Percentiles rank a stretch among this genome's conserved stretches.
These are phyloP conservation scores for Myiozetetes cayanensis DNA, from an alignment of 2,113 vertebrate genomes.

Conservation along the genomic window DNA sequence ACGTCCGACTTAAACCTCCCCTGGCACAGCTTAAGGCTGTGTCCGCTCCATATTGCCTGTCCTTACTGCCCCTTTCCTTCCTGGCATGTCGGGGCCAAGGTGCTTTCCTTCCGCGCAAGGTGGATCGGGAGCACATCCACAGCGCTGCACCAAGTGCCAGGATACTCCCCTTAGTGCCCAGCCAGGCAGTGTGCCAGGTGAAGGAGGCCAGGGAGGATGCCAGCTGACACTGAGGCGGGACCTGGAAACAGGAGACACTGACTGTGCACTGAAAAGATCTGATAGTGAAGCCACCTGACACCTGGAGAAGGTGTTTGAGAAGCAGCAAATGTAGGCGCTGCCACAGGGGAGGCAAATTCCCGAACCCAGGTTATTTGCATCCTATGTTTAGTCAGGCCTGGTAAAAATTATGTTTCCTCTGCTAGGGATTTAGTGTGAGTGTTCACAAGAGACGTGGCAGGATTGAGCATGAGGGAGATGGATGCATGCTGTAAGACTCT, in stretches of 20 bases:
- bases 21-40: neutral
- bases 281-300: neutral
- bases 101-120: neutral
- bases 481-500: neutral
- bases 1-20: neutral
- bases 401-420: neutral
- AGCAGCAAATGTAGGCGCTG: neutral
- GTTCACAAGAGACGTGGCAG: neutral
- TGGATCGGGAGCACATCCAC: fast-evolving
- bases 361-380: neutral
- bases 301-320: neutral
- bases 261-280: neutral
- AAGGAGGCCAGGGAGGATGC: neutral
- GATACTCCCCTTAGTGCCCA: fast-evolving
- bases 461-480: neutral
- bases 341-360: neutral
- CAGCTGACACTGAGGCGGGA: neutral
- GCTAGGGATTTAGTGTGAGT: neutral
- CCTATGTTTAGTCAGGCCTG: neutral
- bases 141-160: fast-evolving
- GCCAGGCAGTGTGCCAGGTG: fast-evolving
- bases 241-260: neutral
- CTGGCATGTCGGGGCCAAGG: neutral
- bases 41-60: neutral
- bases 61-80: neutral